Evolutionary conservation across 2,113 vertebrate genomes (phyloP), one percentile per base, ranked within the genome.

Genomic region (Aramus guarauna): DNA sequence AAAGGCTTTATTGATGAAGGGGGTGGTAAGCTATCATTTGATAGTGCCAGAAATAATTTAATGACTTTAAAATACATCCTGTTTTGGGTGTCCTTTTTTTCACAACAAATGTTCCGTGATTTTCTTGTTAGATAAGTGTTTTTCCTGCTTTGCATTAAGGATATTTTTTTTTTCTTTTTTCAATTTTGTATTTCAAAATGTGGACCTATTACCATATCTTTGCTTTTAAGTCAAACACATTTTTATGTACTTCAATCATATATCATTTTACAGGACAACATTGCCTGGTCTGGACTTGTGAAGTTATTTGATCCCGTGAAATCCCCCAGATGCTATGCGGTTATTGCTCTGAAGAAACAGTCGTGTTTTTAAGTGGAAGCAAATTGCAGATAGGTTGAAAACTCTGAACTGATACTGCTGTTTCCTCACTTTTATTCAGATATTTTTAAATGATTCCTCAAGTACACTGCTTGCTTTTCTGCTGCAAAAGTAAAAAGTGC

Each of bases 271-370:
- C 97, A 99, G 99, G 98, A 99, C 86, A 98, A 98, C 72, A 89
- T 98, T 83, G 97, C 97, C 3, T 99, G 98, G 98, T 98, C 98
- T 69, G 98, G 99, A 5, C 97, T 99, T 97, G 99, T 99, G 97
- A 99, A 99, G 94, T 98, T 99, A 85, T 99, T 99, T 94, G 99
- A 99, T 97, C 99, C 99, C 2, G 98, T 99, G 98, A 99, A 98
- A 97, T 99, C 99, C 21, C 99, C 99, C 32, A 98, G 99, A 97
- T 99, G 99, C 95, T 99, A 98, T 52, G 99, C 99, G 64, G 96
- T 99, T 81, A 95, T 99, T 72, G 99, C 99, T 76, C 94, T 99
- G 97, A 99, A 99, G 97, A 97, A 97, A 85, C 73, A 97, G 64
- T 78, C 76, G 6, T 93, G 69, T 88, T 87, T 90, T 90, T 73